phyloP scores from a whole-genome alignment of 2,113 vertebrate genomes.

The Sylvia atricapilla region DNA sequence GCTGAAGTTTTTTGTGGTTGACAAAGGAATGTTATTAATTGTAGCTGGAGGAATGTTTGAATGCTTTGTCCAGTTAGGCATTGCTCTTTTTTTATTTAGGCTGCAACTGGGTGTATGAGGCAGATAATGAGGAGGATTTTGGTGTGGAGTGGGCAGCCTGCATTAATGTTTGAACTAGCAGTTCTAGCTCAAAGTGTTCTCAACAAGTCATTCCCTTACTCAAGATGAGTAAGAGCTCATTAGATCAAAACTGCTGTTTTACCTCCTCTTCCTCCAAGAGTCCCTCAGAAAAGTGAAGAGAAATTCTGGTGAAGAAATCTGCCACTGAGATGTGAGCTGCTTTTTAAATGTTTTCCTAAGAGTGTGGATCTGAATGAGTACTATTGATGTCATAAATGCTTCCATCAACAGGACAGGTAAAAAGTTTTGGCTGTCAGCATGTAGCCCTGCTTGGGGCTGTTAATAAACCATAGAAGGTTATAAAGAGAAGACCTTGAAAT shows the following conservation, averaged over 20 bases:
- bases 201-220: not conserved
- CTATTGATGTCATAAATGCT: not conserved
- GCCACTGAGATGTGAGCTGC: not conserved
- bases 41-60: not conserved
- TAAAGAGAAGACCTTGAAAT: not conserved
- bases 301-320: not conserved
- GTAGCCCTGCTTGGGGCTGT: not conserved
- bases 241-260: not conserved
- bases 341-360: not conserved
- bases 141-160: not conserved
- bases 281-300: not conserved
- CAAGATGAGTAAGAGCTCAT: not conserved
- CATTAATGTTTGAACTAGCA: not conserved
- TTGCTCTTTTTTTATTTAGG: not conserved
- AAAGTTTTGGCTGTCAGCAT: not conserved
- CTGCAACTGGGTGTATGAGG: not conserved
- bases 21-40: not conserved
- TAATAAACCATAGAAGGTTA: not conserved
- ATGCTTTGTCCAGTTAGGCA: not conserved
- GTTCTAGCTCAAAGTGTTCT: not conserved
- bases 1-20: not conserved
- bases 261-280: not conserved
- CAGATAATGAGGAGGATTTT: not conserved
- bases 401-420: not conserved
- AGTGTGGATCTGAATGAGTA: not conserved